Evolutionary conservation across 1,140 invertebrate species (phyloP).

Genomic region (Hylaeus volcanicus): DNA sequence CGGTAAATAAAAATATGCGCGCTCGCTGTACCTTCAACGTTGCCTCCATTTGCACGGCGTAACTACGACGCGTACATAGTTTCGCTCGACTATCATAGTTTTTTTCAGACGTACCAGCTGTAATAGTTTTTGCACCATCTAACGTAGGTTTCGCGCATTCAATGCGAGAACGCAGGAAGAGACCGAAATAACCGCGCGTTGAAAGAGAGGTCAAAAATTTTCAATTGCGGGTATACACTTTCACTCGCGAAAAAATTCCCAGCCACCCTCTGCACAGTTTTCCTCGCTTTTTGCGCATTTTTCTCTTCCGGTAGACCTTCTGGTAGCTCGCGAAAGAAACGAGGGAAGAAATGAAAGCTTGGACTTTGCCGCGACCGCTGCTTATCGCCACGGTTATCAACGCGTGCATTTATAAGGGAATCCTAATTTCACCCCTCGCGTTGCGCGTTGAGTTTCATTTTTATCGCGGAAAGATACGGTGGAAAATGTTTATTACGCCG

Average conservation of each 20-base stretch:
- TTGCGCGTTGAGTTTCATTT: not conserved
- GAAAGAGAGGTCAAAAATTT: slow-evolving; percentile 26
- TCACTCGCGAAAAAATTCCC: slow-evolving; percentile 12
- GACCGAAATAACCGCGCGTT: not conserved
- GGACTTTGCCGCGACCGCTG: not conserved
- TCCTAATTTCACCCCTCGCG: not conserved
- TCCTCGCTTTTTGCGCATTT: not conserved
- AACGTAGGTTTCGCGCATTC: too few species aligned
- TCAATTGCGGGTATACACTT: slow-evolving; percentile 27
- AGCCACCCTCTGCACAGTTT: not conserved
- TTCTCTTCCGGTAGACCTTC: not conserved
- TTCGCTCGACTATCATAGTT: not conserved
- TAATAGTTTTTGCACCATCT: not conserved
- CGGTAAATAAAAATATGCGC: too few species aligned
- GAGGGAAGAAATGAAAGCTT: not conserved
- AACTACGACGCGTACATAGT: too few species aligned
- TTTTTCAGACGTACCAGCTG: not conserved
- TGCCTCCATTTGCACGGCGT: not conserved
- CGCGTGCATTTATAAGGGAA: not conserved
- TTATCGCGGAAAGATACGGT: not conserved
- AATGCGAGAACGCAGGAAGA: not conserved
- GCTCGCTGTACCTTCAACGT: too few species aligned
- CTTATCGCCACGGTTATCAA: slow-evolving; percentile 4
- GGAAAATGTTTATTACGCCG: not conserved
- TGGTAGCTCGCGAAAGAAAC: not conserved